Evolutionary conservation across 1,140 invertebrate species (phyloP), one percentile per base, ranked within the genome.

Genomic region (Procambarus clarkii): DNA sequence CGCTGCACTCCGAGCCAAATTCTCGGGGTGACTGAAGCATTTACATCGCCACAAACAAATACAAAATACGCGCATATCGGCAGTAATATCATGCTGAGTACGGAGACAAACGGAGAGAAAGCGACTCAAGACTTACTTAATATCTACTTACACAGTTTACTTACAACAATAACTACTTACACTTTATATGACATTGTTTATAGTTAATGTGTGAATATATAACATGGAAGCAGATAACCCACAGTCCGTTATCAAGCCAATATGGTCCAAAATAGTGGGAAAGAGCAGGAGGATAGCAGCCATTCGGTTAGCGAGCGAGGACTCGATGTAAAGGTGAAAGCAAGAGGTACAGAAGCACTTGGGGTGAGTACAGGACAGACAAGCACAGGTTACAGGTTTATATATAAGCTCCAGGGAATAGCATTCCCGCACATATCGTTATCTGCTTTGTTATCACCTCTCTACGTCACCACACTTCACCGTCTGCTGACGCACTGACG

Each of bases 91-190:
- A 60, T 82, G 80, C 50, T 24, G 7, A 58, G 24, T n/a, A 82
- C 50, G 3, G 24, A 21, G 13, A 21, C 24, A 58, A 58, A 24
- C 46, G 24, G n/a, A 5, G 8, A 58, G 15, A 82, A 60, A 82
- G 50, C 48, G 15, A 86, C 71, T 15, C 60, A 76, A 86, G 84
- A 86, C 54, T 46, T 46, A 54, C 84, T 74, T 86, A 86, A 45
- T 77, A 86, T 18, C 84, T 74, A 86, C 84, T 48, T 44, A 85
- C 4, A 85, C 21, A 76, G 21, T 18, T 44, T 64, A 69, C 64
- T 64, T 64, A 69, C 34, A 58, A 44, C 34, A 34, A n/a, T n/a
- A n/a, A 58, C 46, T 21, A 64, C 24, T 82, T 82, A 58, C 24
- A 34, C 21, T 82, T 82, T 50, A 79, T 50, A 48, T 21, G n/a